Evolutionary conservation across 2,113 vertebrate genomes (phyloP).

Genomic region (Myanophis thanlyinensis): DNA sequence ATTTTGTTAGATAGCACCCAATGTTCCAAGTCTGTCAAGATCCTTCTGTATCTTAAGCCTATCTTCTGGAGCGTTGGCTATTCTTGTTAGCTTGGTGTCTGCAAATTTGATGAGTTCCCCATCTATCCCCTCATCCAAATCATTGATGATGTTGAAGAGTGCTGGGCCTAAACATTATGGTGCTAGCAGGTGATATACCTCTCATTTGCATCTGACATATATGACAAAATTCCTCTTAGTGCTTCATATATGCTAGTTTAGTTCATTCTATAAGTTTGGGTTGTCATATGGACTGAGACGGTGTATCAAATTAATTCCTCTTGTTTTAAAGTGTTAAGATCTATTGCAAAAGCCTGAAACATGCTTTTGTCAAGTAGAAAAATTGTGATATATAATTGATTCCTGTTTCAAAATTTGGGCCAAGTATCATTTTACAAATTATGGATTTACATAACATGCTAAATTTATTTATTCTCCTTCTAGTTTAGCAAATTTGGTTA

Average conservation of each 20-base stretch:
- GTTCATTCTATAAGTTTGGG: neutral
- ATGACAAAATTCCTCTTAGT: neutral
- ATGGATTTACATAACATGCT: neutral
- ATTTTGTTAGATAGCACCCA: too few relatives aligned
- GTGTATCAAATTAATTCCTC: neutral
- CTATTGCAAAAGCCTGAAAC: neutral
- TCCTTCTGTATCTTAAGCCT: too few relatives aligned
- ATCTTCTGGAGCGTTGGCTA: too few relatives aligned
- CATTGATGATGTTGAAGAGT: too few relatives aligned
- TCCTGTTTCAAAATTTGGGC: neutral
- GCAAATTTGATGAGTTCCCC: too few relatives aligned
- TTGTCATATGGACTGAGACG: neutral
- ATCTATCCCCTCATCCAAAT: too few relatives aligned
- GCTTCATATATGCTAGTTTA: neutral
- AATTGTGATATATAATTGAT: neutral
- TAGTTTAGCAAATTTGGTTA: neutral
- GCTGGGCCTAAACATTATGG: too few relatives aligned
- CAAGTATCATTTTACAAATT: neutral
- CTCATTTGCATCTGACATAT: neutral
- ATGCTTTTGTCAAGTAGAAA: neutral
- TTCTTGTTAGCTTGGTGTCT: too few relatives aligned
- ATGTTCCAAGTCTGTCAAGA: too few relatives aligned
- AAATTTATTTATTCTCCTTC: neutral
- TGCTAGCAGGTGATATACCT: neutral
- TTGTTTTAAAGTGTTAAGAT: neutral